Evolutionary conservation across 2,797 vertebrate species (phyloP), one percentile per base, ranked within the genome.

Genomic region (Florisuga fusca): DNA sequence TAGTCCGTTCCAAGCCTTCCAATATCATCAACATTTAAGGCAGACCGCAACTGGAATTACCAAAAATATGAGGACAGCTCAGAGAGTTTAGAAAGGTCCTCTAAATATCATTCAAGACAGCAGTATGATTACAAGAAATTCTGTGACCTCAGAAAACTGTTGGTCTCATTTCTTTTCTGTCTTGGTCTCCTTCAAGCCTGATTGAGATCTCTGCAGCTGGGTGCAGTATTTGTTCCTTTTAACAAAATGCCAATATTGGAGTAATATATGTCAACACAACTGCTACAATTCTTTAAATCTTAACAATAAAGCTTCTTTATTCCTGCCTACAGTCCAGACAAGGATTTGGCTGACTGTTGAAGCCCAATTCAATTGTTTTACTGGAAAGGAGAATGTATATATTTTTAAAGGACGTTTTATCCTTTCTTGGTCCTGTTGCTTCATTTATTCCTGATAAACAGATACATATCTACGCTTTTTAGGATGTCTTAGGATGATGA

Each of bases 101-200:
- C 31, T 73, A 93, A 94, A 82, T 90, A 84, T 48, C 53, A 84
- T 48, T 88, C 69, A 79, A 76, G 73, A 84, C 50, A 90, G 91
- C 15, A 74, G 29, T 43, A 27, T 95, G 82, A 76, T 87, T 84
- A 87, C 67, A 87, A 76, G 84, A 90, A 92, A 85, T 89, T 84
- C 62, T 68, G 22, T 72, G 50, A 89, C 63, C 80, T 87, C 53
- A 59, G 50, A 64, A 88, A 92, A 84, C 38, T 33, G 23, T 71
- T 4, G 2, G 13, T 66, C 38, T 73, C 33, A n/a, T 26, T 90
- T 67, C 14, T 57, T 84, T 62, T 54, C 75, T 54, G 41, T 62
- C 58, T 63, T 77, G 29, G 50, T 83, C 73, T 84, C 10, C 51
- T 90, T 85, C 55, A 57, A 21, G 61, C 33, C 54, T 86, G 89